These are phyloP conservation scores for Agrilus biguttatus DNA, from an alignment of 2,888 invertebrate species.

Conservation along the genomic window DNA sequence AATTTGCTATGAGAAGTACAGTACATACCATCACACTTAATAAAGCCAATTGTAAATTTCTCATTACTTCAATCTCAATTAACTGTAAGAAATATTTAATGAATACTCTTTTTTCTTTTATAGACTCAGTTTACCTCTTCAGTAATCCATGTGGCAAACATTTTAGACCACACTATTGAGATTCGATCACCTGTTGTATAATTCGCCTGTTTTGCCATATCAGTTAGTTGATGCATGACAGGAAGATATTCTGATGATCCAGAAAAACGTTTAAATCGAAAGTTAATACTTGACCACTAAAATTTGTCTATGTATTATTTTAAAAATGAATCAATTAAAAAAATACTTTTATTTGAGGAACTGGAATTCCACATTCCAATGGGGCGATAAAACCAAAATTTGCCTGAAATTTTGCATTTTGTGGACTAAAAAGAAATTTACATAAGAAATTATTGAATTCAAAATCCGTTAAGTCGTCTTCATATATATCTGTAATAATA, in stretches of 20 bases:
- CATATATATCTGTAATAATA: constrained; percentile 31
- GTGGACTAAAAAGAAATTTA: constrained; percentile 53
- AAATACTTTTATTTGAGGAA: constrained; percentile 39
- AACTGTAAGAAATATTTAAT: constrained; percentile 26
- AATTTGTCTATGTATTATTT: background rate
- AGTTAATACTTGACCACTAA: constrained; percentile 46
- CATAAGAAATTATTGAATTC: constrained; percentile 50
- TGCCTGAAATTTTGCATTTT: constrained; percentile 51
- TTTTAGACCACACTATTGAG: constrained; percentile 56
- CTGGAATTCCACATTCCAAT: constrained; percentile 45
- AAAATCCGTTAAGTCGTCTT: constrained; percentile 31
- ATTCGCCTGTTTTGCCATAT: constrained; percentile 39
- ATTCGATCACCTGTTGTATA: constrained; percentile 47
- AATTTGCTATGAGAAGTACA: constrained; percentile 56
- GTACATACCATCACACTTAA: constrained; percentile 71
- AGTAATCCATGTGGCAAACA: constrained; percentile 61
- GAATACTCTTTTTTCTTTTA: background rate
- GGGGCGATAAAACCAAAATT: constrained; percentile 49
- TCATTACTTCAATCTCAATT: constrained; percentile 57
- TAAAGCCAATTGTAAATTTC: constrained; percentile 61
- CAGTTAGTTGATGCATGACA: constrained; percentile 53
- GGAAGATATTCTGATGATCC: constrained; percentile 55
- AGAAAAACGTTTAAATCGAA: constrained; percentile 43
- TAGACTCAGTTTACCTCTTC: constrained; percentile 42
- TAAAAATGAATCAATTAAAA: background rate